Conservation (phyloP, 2,113 vertebrate species). For the Myodes glareolus region DNA sequence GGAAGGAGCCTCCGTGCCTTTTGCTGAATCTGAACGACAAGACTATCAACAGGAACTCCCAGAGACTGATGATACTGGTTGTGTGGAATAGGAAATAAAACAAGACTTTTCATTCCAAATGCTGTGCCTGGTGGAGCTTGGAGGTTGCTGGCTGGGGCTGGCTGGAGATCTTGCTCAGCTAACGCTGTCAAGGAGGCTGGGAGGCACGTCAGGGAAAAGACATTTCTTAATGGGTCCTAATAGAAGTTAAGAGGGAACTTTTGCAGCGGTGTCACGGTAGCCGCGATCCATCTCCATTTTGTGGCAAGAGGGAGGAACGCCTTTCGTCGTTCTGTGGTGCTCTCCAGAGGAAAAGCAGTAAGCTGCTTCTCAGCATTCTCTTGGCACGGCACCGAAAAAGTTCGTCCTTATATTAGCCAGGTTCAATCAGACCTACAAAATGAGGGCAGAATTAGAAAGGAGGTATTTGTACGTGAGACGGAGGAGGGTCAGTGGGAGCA, state of each 20-base stretch:
- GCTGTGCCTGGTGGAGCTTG: neutral
- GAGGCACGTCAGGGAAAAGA: neutral
- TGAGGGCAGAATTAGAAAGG: neutral
- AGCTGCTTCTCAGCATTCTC: constrained; percentile 46
- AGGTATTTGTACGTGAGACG: neutral
- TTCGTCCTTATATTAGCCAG: constrained; percentile 31
- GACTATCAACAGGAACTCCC: constrained; percentile 54
- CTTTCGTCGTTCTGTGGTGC: constrained; percentile 54
- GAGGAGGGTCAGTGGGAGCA: neutral
- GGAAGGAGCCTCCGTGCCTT: constrained; percentile 50
- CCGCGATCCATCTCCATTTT: constrained; percentile 72
- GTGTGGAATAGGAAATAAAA: constrained; percentile 50
- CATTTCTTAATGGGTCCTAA: neutral
- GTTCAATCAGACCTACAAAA: neutral
- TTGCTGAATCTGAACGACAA: constrained; percentile 58
- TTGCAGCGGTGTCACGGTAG: constrained; percentile 25
- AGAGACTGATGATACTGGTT: neutral
- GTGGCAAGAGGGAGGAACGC: constrained; percentile 22
- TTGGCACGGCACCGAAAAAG: constrained; percentile 67
- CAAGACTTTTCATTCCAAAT: neutral
- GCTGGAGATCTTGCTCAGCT: neutral
- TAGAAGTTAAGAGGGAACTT: constrained; percentile 78
- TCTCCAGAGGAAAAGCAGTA: constrained; percentile 54
- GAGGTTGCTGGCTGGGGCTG: neutral
- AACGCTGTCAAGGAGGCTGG: constrained; percentile 28